phyloP scores from a whole-genome alignment of 2,113 vertebrate genomes.

The Panurus biarmicus region DNA sequence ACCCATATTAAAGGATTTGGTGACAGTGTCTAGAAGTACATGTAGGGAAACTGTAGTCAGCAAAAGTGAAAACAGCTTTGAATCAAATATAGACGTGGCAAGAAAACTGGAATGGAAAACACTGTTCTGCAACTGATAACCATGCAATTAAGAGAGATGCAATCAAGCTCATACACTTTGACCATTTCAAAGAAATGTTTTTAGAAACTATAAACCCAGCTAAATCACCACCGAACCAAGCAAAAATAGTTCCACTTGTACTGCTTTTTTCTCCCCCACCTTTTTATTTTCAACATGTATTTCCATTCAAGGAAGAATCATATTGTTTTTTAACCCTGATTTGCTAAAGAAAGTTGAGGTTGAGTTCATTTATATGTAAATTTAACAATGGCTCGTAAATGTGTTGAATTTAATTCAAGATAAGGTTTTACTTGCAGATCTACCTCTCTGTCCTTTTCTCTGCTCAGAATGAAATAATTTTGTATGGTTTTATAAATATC shows the following conservation, averaged over 20 bases:
- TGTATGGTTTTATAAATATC: background rate
- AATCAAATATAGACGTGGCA: background rate
- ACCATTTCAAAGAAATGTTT: background rate
- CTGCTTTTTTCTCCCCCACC: background rate
- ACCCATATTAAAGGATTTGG: background rate
- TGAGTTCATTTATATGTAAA: background rate
- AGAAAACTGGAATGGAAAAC: background rate
- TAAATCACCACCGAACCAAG: background rate
- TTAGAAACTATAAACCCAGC: background rate
- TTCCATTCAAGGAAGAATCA: background rate
- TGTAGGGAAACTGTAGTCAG: background rate
- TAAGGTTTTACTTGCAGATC: background rate
- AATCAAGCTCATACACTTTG: slow-evolving; percentile 38
- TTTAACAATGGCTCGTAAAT: background rate
- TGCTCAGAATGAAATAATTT: background rate
- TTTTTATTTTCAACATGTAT: background rate
- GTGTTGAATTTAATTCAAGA: background rate
- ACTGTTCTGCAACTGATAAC: background rate
- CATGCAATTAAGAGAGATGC: slow-evolving; percentile 42
- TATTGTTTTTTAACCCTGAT: background rate
- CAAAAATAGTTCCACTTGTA: background rate
- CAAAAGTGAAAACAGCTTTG: background rate
- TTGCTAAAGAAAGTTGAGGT: background rate
- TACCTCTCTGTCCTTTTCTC: background rate
- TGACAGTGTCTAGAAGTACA: background rate